Conservation (phyloP, 2,888 invertebrate species). For the Leptothorax acervorum region DNA sequence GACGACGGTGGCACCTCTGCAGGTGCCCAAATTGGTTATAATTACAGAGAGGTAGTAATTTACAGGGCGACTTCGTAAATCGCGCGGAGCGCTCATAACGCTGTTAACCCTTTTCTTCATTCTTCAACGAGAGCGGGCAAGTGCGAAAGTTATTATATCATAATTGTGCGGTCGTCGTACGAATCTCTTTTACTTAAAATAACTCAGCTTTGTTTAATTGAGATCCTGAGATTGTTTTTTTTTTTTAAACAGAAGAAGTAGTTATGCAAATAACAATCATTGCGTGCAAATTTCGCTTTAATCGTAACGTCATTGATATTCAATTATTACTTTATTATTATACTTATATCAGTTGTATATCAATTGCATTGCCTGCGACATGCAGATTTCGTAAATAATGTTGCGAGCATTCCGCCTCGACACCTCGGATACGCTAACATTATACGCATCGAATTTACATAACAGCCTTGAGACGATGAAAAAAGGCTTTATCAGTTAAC, state of each 20-base stretch:
- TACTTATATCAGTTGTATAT: neutral
- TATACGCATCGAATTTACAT: constrained; percentile 39
- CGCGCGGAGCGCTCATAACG: neutral
- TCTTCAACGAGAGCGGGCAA: neutral
- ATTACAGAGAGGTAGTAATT: constrained; percentile 66
- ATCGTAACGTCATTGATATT: neutral
- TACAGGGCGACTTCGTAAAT: constrained; percentile 19
- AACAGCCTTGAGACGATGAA: constrained; percentile 6
- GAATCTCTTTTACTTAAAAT: neutral
- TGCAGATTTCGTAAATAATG: constrained; percentile 31
- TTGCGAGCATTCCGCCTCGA: neutral
- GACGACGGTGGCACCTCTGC: constrained; percentile 42
- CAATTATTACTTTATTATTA: neutral
- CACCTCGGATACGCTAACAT: neutral
- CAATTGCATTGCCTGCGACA: neutral
- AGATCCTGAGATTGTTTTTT: neutral
- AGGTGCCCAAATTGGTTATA: constrained; percentile 61
- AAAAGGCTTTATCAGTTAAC: constrained; percentile 10
- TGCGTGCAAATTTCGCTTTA: neutral
- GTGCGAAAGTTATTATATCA: constrained; percentile 1
- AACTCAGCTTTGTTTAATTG: neutral
- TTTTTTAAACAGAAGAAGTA: neutral
- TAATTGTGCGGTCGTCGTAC: neutral
- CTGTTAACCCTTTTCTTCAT: constrained; percentile 8
- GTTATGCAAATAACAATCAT: neutral